Conservation (phyloP, 1,140 invertebrate species). For the Copidosoma floridanum region DNA sequence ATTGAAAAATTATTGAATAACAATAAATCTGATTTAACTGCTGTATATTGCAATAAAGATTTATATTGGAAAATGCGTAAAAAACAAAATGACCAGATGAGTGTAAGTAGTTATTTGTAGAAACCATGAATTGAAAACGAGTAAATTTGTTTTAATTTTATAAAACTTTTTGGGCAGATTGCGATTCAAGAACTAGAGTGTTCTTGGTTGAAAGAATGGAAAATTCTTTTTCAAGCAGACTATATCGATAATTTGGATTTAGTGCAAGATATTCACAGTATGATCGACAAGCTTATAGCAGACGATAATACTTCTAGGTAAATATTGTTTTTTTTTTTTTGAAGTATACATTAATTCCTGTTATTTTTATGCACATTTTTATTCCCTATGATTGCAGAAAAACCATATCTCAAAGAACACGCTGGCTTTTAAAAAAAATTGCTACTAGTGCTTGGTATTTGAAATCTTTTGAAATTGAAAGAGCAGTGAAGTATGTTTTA, state of each 20-base stretch:
- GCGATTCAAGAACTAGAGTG: constrained; percentile 62
- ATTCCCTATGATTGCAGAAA: too few relatives aligned
- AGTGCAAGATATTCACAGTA: constrained; percentile 41
- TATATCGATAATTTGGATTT: constrained; percentile 47
- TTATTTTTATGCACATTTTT: too few relatives aligned
- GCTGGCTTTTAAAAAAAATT: constrained; percentile 58
- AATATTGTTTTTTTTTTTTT: constrained; percentile 37
- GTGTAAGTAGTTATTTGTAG: constrained; percentile 45
- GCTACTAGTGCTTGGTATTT: constrained; percentile 44
- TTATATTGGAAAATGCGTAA: constrained; percentile 61
- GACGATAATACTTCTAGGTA: constrained; percentile 49
- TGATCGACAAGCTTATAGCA: constrained; percentile 55
- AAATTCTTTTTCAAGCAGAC: constrained; percentile 61
- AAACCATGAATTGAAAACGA: constrained; percentile 12
- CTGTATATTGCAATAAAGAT: constrained; percentile 45
- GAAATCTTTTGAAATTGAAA: constrained; percentile 52
- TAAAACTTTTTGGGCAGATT: constrained; percentile 49
- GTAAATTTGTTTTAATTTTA: constrained; percentile 5
- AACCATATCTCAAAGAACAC: constrained; percentile 46
- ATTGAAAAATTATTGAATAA: constrained; percentile 43
- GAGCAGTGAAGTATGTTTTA: constrained; percentile 48
- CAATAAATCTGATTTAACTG: constrained; percentile 41
- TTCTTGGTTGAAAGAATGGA: constrained; percentile 65
- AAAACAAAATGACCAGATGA: constrained; percentile 60
- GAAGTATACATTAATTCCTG: too few relatives aligned